Evolutionary conservation across 2,888 invertebrate species (phyloP), one percentile per base, ranked within the genome.

Genomic region (Cotesia congregata): DNA sequence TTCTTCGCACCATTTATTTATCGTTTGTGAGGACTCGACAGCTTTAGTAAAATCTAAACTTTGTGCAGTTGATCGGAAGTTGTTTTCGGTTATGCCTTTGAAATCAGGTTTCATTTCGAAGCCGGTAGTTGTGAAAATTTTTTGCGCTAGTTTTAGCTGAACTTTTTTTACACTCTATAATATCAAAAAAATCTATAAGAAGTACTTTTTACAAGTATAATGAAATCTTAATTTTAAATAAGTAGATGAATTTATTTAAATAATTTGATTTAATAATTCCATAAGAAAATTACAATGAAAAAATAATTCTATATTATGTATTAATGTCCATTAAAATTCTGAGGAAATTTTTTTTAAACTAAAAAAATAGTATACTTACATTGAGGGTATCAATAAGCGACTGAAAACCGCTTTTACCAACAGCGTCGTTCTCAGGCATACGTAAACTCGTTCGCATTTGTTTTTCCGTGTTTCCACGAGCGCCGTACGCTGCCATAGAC

Each of bases 1-100:
- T 5, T 92, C 88, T 85, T 94, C 93, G 62, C 92, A 96, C 96
- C 97, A 97, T 60, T 88, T 83, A 86, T 98, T 98, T 69, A 98
- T 97, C 0, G 86, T 88, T 2, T 87, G 80, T 5, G 90, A 88
- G 0, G 90, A 82, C 0, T 91, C 91, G 0, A 86, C 88, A 0
- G 82, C 83, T 0, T 91, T 87, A 0, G 75, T 82, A 82, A 96
- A 96, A 84, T 95, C 88, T 0, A 95, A 79, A 68, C 90, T 90
- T 83, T 94, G 91, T 5, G 93, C 91, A 50, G 91, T 92, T 0
- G 95, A 92, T 65, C 91, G 90, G 85, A 95, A 96, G 41, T 92
- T 90, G 68, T 93, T 91, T 6, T 90, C 85, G 0, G 94, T 92
- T 65, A 93, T 89, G 5, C 91, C 89, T 82, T 92, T 90, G 80